Conservation (phyloP, 2,888 invertebrate species). For the Nephrotoma guestfalica region DNA sequence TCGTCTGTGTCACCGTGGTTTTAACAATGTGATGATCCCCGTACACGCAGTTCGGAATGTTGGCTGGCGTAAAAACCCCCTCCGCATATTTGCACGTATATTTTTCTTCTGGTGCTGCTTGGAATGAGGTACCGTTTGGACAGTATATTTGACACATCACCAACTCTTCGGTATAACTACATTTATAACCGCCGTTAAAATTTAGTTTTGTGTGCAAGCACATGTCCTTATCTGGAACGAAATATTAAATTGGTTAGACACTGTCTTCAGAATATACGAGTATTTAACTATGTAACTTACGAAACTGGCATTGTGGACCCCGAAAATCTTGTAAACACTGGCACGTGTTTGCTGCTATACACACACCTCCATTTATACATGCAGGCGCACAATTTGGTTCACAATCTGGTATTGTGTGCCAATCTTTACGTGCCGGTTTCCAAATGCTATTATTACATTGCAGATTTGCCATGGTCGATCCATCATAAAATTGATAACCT, state of each 20-base stretch:
- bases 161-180: conserved; percentile 43
- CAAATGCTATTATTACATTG: conserved; percentile 55
- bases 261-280: no score
- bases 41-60: conserved; percentile 56
- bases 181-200: conserved; percentile 66
- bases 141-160: conserved; percentile 53
- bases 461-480: conserved; percentile 49
- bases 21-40: not conserved
- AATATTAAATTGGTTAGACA: not conserved
- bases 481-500: conserved; percentile 58
- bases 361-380: conserved; percentile 68
- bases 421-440: conserved; percentile 48
- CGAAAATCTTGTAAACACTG: conserved; percentile 56
- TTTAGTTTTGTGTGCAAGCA: conserved; percentile 47
- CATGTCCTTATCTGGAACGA: conserved; percentile 33
- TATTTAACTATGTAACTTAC: not conserved
- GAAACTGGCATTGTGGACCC: conserved; percentile 26
- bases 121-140: conserved; percentile 46
- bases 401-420: conserved; percentile 53
- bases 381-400: conserved; percentile 50
- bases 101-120: conserved; percentile 39
- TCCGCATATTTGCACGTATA: conserved; percentile 53
- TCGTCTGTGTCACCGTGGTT: not conserved
- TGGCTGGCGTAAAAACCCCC: conserved; percentile 50
- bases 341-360: conserved; percentile 60